Conservation (phyloP, 53 echinoderm and acorn worm species). For the Luidia sarsii region DNA sequence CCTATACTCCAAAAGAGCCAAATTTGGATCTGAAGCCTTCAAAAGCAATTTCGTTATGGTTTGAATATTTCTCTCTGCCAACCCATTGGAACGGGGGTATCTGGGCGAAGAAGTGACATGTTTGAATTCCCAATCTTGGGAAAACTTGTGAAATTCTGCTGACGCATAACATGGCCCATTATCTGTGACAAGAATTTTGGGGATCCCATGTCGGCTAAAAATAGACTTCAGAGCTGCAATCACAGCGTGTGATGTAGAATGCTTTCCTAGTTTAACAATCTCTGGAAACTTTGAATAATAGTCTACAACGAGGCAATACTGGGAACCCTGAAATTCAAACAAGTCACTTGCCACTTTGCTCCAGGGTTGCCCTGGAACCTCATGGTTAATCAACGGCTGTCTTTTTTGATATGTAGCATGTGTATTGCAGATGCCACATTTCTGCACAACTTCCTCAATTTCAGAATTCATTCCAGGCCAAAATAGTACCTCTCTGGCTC, state of each 20-base stretch:
- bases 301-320: conserved; percentile 65
- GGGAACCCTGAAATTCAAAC: too few relatives aligned
- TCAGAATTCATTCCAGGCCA: conserved; percentile 11
- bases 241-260: conserved; percentile 46
- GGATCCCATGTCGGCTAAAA: conserved; percentile 67
- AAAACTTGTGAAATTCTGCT: conserved; percentile 42
- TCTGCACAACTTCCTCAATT: conserved; percentile 46
- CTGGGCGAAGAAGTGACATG: conserved; percentile 61
- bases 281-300: too few relatives aligned
- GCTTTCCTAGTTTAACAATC: too few relatives aligned
- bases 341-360: conserved; percentile 50
- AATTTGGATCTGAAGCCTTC: too few relatives aligned
- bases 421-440: conserved; percentile 56
- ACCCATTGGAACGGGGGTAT: too few relatives aligned
- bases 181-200: too few relatives aligned
- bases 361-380: conserved; percentile 49
- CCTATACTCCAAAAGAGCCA: too few relatives aligned
- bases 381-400: conserved; percentile 51
- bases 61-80: too few relatives aligned
- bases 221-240: conserved; percentile 61
- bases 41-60: too few relatives aligned
- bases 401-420: conserved; percentile 37
- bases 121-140: too few relatives aligned
- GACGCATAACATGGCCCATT: conserved; percentile 59
- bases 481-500: too few relatives aligned